These are phyloP conservation scores for Lottia scabra DNA, from an alignment of 2,888 invertebrate genomes.

Conservation along the genomic window DNA sequence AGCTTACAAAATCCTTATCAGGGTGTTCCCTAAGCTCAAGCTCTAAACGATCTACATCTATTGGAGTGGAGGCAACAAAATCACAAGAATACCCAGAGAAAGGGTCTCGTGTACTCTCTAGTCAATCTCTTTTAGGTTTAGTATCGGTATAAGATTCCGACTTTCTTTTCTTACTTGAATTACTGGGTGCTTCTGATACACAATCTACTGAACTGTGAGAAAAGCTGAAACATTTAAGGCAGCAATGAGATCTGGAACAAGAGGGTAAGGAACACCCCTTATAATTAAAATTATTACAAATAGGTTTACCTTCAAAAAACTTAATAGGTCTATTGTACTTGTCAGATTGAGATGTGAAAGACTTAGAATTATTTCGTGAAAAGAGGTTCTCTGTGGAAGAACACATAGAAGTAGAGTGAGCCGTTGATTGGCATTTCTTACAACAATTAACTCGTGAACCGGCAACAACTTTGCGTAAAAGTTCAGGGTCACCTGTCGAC, in stretches of 20 bases:
- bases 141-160: no score
- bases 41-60: neutral
- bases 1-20: constrained; percentile 7
- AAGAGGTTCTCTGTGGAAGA: no score
- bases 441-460: neutral
- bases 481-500: neutral
- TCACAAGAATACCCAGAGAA: no score
- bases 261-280: neutral
- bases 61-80: neutral
- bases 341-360: neutral
- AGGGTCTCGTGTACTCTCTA: no score
- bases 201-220: no score
- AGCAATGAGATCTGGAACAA: no score
- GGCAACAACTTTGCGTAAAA: neutral
- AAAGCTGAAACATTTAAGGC: no score
- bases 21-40: neutral
- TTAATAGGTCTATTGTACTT: neutral
- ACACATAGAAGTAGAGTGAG: neutral
- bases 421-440: neutral
- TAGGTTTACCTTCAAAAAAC: neutral
- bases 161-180: no score
- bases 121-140: no score
- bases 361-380: no score
- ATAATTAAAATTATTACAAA: neutral
- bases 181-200: no score